Evolutionary conservation across 2,113 vertebrate genomes (phyloP).

Genomic region (Caranx ignobilis): DNA sequence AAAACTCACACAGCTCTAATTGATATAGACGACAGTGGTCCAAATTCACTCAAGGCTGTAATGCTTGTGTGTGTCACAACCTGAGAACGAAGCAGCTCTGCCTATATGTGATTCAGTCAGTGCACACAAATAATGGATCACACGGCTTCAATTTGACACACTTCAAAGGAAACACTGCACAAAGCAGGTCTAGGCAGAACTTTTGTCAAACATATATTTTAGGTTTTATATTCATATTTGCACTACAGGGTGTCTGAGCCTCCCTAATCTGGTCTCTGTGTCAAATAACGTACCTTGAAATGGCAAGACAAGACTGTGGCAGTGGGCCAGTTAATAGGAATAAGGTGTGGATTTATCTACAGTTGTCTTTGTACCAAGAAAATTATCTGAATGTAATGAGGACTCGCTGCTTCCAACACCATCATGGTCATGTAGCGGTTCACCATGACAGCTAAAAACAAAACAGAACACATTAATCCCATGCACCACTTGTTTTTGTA

Average conservation of each 20-base stretch:
- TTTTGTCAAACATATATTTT: slow-evolving; percentile 50
- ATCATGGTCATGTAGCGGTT: not conserved
- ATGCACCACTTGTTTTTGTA: not conserved
- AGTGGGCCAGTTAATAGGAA: slow-evolving; percentile 42
- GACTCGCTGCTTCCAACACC: not conserved
- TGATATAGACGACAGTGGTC: slow-evolving; percentile 65
- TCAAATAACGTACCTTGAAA: slow-evolving; percentile 48
- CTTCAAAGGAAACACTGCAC: slow-evolving; percentile 42
- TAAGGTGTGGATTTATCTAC: slow-evolving; percentile 39
- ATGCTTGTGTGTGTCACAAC: slow-evolving; percentile 48
- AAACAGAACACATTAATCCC: not conserved
- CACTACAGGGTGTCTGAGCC: slow-evolving; percentile 16
- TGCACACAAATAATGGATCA: slow-evolving; percentile 55
- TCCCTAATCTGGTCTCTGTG: slow-evolving; percentile 51
- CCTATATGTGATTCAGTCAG: slow-evolving; percentile 45
- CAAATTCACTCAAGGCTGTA: slow-evolving; percentile 62
- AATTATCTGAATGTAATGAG: slow-evolving; percentile 32
- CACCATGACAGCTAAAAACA: slow-evolving; percentile 7
- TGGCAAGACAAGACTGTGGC: slow-evolving; percentile 38
- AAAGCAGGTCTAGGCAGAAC: slow-evolving; percentile 59
- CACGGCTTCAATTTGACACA: slow-evolving; percentile 61
- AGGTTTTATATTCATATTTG: slow-evolving; percentile 38
- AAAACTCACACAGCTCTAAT: slow-evolving; percentile 66
- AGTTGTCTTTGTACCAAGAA: slow-evolving; percentile 34
- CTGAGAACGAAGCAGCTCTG: slow-evolving; percentile 12